Evolutionary conservation across 2,797 vertebrate genomes (phyloP).

Genomic region (Psittacula derbiana): DNA sequence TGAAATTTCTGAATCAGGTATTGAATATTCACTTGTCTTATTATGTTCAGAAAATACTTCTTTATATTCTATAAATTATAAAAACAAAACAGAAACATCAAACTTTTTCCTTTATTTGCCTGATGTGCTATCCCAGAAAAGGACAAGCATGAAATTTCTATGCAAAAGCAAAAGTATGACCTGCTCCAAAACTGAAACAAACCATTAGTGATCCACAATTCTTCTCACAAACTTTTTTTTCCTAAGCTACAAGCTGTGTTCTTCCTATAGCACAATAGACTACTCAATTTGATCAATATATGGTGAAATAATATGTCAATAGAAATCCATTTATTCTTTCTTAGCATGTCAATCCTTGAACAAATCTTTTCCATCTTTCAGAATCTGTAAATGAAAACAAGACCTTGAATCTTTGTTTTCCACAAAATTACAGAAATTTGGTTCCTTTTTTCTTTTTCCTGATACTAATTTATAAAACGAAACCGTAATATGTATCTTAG

Average conservation of each 20-base stretch:
- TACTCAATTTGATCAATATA: not conserved
- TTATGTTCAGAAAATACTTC: not conserved
- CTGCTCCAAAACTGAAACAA: not conserved
- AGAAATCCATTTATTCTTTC: not conserved
- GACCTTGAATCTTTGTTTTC: not conserved
- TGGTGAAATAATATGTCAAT: not conserved
- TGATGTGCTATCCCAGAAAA: not conserved
- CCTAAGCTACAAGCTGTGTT: not conserved
- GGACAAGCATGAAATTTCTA: not conserved
- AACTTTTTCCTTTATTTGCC: not conserved
- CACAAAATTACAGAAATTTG: not conserved
- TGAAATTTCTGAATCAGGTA: not conserved
- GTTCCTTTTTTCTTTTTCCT: not conserved
- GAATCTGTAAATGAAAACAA: not conserved
- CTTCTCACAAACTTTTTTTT: not conserved
- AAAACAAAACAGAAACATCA: not conserved
- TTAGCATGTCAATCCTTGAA: not conserved
- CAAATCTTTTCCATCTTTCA: not conserved
- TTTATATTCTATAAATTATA: not conserved
- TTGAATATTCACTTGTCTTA: not conserved
- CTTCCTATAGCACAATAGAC: not conserved
- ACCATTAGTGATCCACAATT: not conserved
- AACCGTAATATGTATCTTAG: not conserved
- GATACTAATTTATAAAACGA: not conserved
- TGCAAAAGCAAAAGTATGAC: not conserved